Percentiles rank a stretch among this genome's conserved stretches.
phyloP scores from a whole-genome alignment of 2,113 vertebrate genomes.

The Centrocercus urophasianus region DNA sequence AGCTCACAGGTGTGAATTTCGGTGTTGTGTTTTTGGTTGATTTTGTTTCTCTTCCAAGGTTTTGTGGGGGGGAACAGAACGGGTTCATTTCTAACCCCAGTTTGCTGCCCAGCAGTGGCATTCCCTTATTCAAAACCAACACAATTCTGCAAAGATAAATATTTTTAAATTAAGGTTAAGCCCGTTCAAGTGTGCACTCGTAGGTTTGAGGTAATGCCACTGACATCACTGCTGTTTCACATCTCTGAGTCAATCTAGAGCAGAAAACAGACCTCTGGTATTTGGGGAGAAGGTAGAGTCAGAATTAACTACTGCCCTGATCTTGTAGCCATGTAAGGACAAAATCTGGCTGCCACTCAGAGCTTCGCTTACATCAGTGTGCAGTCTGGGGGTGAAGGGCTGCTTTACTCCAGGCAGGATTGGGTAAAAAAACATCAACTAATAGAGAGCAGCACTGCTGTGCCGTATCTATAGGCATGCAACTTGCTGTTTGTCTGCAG shows the following conservation, averaged over 20 bases:
- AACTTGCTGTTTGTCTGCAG: neutral
- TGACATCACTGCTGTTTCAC: neutral
- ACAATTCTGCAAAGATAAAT: neutral
- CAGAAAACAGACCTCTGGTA: conserved; percentile 36
- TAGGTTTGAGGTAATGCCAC: conserved; percentile 25
- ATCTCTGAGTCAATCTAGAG: conserved; percentile 24
- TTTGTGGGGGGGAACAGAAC: neutral
- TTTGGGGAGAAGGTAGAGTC: neutral
- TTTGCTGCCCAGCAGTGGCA: neutral
- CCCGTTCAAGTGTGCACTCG: neutral
- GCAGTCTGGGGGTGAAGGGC: neutral
- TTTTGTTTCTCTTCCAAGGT: neutral
- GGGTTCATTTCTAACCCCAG: neutral
- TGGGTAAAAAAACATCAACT: too few relatives aligned
- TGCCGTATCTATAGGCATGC: neutral
- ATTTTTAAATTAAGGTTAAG: neutral
- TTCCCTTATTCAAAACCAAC: neutral
- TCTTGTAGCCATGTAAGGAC: neutral
- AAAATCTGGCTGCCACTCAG: neutral
- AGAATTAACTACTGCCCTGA: conserved; percentile 4
- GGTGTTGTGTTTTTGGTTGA: neutral
- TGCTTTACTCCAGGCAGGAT: neutral
- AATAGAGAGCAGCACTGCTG: neutral
- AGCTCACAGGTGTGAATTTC: neutral
- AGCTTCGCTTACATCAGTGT: neutral